These are phyloP conservation scores for Dipodomys stephensi DNA, from an alignment of 2,113 vertebrate genomes.

Conservation along the genomic window DNA sequence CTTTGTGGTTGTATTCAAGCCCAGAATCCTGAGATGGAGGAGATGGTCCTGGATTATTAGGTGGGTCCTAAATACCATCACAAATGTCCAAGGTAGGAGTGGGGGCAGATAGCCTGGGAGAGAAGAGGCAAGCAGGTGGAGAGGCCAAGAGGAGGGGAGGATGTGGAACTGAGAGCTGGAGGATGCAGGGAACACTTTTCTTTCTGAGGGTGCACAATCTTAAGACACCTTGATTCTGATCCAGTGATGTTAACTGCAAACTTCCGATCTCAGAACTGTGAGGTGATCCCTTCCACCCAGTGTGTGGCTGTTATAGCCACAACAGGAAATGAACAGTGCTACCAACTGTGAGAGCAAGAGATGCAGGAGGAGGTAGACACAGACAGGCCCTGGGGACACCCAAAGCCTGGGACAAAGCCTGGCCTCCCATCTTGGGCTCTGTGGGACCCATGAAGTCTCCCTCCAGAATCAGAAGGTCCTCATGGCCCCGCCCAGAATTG, in stretches of 20 bases:
- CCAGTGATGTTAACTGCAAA: not conserved
- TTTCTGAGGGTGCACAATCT: not conserved
- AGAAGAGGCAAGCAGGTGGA: fast-evolving
- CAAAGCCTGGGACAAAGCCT: too few relatives aligned
- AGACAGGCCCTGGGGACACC: not conserved
- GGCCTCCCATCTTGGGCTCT: not conserved
- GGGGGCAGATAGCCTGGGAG: not conserved
- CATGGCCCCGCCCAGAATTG: not conserved
- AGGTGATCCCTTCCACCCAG: too few relatives aligned
- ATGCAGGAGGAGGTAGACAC: too few relatives aligned
- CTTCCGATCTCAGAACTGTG: not conserved
- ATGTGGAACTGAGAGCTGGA: not conserved
- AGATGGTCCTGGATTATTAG: not conserved
- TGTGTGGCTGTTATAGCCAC: not conserved
- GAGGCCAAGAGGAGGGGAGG: not conserved
- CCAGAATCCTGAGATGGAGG: not conserved
- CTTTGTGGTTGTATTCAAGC: not conserved
- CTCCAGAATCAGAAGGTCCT: not conserved
- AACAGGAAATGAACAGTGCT: fast-evolving
- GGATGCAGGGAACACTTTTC: fast-evolving
- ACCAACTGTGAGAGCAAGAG: not conserved
- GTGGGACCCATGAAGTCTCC: not conserved
- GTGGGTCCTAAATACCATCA: fast-evolving
- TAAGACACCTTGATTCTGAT: too few relatives aligned
- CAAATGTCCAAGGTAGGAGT: fast-evolving